Conservation (phyloP, 1,140 invertebrate genomes). For the Rhagoletis zephyria region DNA sequence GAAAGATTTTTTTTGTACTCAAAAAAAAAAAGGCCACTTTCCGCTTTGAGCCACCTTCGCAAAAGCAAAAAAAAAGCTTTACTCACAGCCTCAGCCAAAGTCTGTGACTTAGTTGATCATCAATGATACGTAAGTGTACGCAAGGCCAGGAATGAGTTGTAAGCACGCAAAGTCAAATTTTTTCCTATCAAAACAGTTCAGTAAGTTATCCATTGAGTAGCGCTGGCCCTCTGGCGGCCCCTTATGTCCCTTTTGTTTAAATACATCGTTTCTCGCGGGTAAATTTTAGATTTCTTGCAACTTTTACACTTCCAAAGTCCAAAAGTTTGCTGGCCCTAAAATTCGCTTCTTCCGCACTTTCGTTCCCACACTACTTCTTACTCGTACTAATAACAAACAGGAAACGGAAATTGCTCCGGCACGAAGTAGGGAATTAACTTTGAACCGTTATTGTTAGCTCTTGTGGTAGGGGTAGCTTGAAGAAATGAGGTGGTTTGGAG, state of each 20-base stretch:
- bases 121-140: neutral
- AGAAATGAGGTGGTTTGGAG: neutral
- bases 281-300: neutral
- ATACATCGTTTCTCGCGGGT: neutral
- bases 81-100: neutral
- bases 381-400: neutral
- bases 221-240: neutral
- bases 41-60: too few relatives aligned
- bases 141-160: neutral
- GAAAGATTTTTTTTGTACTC: too few relatives aligned
- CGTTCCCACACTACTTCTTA: neutral
- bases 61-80: neutral
- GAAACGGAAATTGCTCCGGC: slow-evolving; percentile 20
- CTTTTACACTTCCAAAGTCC: neutral
- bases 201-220: neutral
- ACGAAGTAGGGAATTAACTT: slow-evolving; percentile 16
- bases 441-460: neutral
- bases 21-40: too few relatives aligned
- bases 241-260: slow-evolving; percentile 2
- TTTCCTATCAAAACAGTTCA: neutral
- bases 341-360: neutral
- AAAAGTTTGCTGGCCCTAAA: slow-evolving; percentile 34
- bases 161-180: neutral
- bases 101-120: neutral
- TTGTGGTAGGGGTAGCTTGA: neutral